phyloP scores from a whole-genome alignment of 2,797 vertebrate genomes.

The Crenuchus spilurus region DNA sequence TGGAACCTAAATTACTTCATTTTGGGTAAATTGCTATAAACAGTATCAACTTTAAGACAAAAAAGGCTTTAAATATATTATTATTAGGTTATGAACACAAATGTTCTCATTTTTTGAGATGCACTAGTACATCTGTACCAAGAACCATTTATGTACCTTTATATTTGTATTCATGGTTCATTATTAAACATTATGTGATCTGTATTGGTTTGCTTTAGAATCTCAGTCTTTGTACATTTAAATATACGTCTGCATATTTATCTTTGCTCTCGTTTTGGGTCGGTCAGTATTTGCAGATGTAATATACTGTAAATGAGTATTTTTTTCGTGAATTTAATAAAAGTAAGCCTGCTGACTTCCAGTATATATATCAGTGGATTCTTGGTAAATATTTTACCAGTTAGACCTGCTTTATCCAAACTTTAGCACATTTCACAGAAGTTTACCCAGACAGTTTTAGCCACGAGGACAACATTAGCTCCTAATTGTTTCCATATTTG shows the following conservation, averaged over 20 bases:
- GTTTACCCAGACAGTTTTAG: conserved; percentile 36
- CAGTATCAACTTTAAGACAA: too few relatives aligned
- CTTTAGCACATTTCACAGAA: not conserved
- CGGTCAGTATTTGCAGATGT: conserved; percentile 10
- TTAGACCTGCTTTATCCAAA: not conserved
- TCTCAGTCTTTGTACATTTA: not conserved
- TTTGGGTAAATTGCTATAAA: too few relatives aligned
- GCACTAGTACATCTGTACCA: too few relatives aligned
- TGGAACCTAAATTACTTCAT: too few relatives aligned
- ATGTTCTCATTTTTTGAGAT: too few relatives aligned
- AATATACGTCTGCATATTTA: conserved; percentile 25
- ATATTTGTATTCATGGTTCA: too few relatives aligned
- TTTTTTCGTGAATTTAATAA: conserved; percentile 6
- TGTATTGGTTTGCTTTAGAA: too few relatives aligned
- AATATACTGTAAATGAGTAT: conserved; percentile 1
- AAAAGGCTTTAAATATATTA: too few relatives aligned
- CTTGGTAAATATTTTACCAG: conserved; percentile 17
- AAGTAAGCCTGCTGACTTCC: conserved; percentile 11
- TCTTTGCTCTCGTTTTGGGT: conserved; percentile 24
- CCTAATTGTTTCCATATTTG: conserved; percentile 36
- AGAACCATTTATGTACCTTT: too few relatives aligned
- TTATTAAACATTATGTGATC: too few relatives aligned
- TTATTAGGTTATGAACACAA: too few relatives aligned
- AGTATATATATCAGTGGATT: conserved; percentile 14
- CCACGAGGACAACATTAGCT: conserved; percentile 36